Conservation (phyloP, 2,113 vertebrate genomes). For the Callospermophilus lateralis region DNA sequence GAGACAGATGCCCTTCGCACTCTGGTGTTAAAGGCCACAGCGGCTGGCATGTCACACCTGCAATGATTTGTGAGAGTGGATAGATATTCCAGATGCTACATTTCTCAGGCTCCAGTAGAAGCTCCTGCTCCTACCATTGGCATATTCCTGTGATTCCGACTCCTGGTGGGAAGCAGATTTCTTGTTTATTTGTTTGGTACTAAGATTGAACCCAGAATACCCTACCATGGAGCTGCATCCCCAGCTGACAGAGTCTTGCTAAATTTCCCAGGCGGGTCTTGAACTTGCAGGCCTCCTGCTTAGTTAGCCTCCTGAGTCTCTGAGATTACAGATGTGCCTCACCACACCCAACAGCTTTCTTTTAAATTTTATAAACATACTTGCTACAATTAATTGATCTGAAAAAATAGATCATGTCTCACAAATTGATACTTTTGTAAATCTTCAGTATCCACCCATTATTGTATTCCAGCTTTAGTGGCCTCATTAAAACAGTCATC, state of each 20-base stretch:
- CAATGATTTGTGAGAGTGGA: slow-evolving; percentile 18
- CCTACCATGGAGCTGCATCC: no score
- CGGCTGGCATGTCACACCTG: background rate
- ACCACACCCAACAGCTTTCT: background rate
- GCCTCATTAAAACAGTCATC: background rate
- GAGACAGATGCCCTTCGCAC: background rate
- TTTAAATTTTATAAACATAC: slow-evolving; percentile 55
- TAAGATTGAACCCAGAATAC: no score
- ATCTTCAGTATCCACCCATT: background rate
- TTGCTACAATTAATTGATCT: background rate
- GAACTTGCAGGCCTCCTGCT: no score
- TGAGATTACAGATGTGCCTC: no score
- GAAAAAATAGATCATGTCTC: background rate
- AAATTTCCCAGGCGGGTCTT: no score
- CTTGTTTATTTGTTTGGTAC: no score
- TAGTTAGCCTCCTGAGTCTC: no score
- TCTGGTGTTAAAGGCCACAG: background rate
- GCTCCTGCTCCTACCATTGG: background rate
- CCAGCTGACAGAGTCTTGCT: no score
- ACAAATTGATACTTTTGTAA: background rate
- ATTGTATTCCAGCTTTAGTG: background rate
- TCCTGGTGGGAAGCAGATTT: slow-evolving; percentile 32
- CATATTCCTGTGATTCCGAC: background rate
- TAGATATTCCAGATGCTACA: slow-evolving; percentile 36
- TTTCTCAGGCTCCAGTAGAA: background rate